Percentiles rank a stretch among this genome's conserved stretches.
Conservation (phyloP, 2,797 vertebrate species). For the Liparis tanakae region DNA sequence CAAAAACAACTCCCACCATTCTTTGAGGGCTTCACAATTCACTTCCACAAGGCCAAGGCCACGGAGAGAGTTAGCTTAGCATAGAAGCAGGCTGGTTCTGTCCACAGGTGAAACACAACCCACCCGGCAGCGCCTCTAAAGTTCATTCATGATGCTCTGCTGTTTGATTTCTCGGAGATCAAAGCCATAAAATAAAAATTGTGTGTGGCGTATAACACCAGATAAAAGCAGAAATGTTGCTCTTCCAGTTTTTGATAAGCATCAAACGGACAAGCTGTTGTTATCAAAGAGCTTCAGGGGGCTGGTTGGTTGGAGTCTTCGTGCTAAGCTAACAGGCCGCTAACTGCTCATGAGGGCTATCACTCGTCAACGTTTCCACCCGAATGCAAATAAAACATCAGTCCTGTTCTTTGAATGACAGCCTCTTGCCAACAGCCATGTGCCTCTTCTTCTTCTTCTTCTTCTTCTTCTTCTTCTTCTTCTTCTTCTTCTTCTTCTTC, state of each 20-base stretch:
- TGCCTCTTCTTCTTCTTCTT: conserved; percentile 23
- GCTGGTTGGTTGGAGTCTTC: background rate
- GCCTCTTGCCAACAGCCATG: conserved; percentile 2
- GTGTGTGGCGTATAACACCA: background rate
- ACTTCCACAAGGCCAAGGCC: no score
- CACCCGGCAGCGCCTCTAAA: background rate
- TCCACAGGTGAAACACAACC: background rate
- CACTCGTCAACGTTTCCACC: background rate
- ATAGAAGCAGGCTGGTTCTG: background rate
- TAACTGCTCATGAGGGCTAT: background rate
- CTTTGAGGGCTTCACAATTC: no score
- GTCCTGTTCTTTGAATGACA: conserved; percentile 14
- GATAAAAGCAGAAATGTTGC: background rate
- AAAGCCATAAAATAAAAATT: background rate
- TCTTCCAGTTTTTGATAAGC: background rate
- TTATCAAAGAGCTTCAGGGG: background rate
- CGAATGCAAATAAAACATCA: background rate
- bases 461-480: background rate
- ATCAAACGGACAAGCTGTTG: background rate
- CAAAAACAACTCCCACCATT: no score
- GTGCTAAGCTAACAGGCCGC: conserved; percentile 2
- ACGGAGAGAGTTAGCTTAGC: background rate
- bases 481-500: no score
- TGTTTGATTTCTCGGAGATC: background rate
- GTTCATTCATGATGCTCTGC: background rate